Percentiles rank a stretch among this genome's conserved stretches.
phyloP scores from a whole-genome alignment of 2,797 vertebrate species.

The Chloroceryle inda region DNA sequence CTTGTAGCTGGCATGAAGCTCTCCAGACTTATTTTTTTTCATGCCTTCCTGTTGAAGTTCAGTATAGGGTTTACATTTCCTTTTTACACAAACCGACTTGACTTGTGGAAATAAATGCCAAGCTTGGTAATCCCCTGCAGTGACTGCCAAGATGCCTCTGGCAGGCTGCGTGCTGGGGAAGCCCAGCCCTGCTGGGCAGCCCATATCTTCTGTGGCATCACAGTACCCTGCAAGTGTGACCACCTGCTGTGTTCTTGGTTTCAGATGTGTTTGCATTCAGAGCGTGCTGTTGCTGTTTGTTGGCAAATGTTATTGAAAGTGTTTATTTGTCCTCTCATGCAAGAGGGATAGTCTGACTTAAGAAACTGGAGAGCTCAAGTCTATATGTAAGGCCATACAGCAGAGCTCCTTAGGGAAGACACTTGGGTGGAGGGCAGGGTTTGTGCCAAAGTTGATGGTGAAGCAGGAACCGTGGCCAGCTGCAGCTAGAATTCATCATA shows the following conservation, averaged over 20 bases:
- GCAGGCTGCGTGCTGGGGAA: not conserved
- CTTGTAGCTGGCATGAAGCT: not conserved
- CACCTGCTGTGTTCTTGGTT: not conserved
- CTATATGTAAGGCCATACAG: fast-evolving
- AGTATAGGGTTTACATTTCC: not conserved
- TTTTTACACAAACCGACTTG: not conserved
- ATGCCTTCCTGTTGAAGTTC: constrained; percentile 18
- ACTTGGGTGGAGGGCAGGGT: fast-evolving
- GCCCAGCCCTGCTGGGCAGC: not conserved
- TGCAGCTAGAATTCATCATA: not conserved
- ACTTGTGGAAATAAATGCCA: not conserved
- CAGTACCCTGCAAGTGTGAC: not conserved
- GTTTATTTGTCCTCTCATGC: fast-evolving
- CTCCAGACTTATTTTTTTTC: not conserved
- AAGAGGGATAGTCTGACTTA: no score
- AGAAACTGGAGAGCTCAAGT: not conserved
- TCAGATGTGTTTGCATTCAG: not conserved
- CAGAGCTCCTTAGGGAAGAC: not conserved
- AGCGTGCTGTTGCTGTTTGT: not conserved
- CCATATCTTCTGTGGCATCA: fast-evolving
- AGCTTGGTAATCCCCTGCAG: not conserved
- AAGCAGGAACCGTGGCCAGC: not conserved
- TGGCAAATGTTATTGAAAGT: not conserved
- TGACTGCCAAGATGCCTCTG: not conserved
- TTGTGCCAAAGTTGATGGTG: not conserved